A percentile compares a stretch with the other conserved stretches of the same genome.
Evolutionary conservation across 2,888 invertebrate species (phyloP).

Genomic region (Tenthredo amoena): DNA sequence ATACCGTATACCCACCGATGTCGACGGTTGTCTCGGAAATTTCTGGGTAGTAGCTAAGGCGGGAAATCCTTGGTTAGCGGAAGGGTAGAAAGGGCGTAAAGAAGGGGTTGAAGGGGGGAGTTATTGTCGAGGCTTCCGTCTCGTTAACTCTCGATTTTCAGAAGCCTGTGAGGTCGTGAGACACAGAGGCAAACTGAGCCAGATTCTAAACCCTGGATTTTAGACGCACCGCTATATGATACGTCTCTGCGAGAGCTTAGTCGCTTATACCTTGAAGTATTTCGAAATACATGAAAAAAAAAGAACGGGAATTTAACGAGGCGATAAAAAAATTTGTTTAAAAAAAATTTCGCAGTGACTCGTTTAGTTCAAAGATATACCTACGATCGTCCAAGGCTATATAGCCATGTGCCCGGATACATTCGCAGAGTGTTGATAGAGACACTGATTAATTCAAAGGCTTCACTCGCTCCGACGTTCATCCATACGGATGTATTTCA

Average conservation of each 20-base stretch:
- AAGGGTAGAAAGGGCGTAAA: constrained; percentile 1
- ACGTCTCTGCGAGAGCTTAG: background rate
- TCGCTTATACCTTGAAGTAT: background rate
- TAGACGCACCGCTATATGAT: background rate
- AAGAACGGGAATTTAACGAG: too few species aligned
- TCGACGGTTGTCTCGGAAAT: constrained; percentile 21
- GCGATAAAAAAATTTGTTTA: background rate
- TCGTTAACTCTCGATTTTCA: constrained; percentile 40
- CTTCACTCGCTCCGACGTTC: background rate
- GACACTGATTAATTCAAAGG: constrained; percentile 39
- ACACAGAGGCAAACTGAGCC: background rate
- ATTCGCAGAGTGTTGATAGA: background rate
- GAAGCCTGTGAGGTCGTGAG: background rate
- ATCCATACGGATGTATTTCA: constrained; percentile 21
- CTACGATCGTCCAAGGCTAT: background rate
- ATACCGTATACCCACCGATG: background rate
- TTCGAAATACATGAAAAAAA: background rate
- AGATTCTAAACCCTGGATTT: background rate
- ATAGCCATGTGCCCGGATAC: background rate
- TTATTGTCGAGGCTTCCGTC: constrained; percentile 50
- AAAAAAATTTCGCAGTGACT: background rate
- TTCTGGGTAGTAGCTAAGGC: constrained; percentile 29
- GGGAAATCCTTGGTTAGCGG: constrained; percentile 36
- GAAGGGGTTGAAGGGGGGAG: background rate
- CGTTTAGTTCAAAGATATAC: background rate